These are phyloP conservation scores for Agonopterix subpropinquella DNA, from an alignment of 2,888 invertebrate species.

Conservation along the genomic window DNA sequence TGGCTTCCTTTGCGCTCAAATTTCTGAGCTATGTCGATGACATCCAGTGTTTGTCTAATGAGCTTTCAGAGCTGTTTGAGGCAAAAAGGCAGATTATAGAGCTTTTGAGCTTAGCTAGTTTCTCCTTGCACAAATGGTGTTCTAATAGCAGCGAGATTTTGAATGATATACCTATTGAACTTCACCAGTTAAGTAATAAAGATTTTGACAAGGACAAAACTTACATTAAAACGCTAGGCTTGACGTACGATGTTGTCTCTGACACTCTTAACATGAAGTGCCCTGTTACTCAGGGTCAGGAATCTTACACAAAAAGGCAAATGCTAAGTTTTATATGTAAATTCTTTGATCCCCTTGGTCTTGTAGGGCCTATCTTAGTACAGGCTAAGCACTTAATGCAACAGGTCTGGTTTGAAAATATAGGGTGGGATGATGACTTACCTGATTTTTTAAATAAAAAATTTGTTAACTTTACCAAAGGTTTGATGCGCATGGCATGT, in stretches of 20 bases:
- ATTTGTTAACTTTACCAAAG: conserved; percentile 7
- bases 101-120: not conserved
- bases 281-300: not conserved
- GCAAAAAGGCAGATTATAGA: not conserved
- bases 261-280: not conserved
- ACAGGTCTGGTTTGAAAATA: conserved; percentile 6
- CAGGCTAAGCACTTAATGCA: conserved; percentile 7
- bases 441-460: conserved; percentile 2
- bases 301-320: conserved; percentile 1
- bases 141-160: conserved; percentile 1
- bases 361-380: conserved; percentile 10
- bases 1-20: not conserved
- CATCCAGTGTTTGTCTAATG: not conserved
- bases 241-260: not conserved
- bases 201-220: not conserved
- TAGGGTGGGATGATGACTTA: conserved; percentile 8
- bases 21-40: not conserved
- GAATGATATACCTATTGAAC: not conserved
- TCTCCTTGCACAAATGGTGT: conserved; percentile 2
- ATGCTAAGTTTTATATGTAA: conserved; percentile 8
- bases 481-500: conserved; percentile 7
- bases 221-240: not conserved
- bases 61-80: not conserved
- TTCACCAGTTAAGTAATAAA: not conserved
- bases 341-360: conserved; percentile 12